Conservation (phyloP, 2,797 vertebrate species). For the Emydoidea blandingii region DNA sequence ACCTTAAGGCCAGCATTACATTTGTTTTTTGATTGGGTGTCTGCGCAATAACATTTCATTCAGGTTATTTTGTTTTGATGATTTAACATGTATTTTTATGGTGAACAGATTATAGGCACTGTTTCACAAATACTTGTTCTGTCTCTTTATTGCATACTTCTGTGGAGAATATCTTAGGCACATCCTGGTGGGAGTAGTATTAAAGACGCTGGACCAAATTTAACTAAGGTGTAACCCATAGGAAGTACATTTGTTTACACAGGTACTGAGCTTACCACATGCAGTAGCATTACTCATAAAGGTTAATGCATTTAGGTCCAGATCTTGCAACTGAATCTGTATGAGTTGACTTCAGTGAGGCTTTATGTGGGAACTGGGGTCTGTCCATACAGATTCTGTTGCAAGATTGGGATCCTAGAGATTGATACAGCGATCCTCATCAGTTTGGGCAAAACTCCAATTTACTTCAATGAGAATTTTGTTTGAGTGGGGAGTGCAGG, state of each 20-base stretch:
- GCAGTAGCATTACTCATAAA: neutral
- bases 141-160: neutral
- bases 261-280: neutral
- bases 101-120: neutral
- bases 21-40: neutral
- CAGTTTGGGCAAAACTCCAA: neutral
- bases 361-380: rapidly evolving
- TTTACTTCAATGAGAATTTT: neutral
- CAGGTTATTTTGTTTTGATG: neutral
- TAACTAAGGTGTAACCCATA: neutral
- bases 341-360: neutral
- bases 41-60: neutral
- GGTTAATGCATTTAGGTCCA: neutral
- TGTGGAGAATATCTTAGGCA: rapidly evolving
- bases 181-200: neutral
- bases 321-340: neutral
- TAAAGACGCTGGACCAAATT: neutral
- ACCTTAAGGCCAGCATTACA: neutral
- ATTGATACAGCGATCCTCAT: neutral
- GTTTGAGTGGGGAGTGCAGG: neutral
- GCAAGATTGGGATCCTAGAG: neutral
- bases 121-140: neutral
- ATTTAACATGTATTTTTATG: neutral
- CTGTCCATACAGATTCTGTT: neutral
- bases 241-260: rapidly evolving